Evolutionary conservation across 2,113 vertebrate species (phyloP).

Genomic region (Sapayoa aenigma): DNA sequence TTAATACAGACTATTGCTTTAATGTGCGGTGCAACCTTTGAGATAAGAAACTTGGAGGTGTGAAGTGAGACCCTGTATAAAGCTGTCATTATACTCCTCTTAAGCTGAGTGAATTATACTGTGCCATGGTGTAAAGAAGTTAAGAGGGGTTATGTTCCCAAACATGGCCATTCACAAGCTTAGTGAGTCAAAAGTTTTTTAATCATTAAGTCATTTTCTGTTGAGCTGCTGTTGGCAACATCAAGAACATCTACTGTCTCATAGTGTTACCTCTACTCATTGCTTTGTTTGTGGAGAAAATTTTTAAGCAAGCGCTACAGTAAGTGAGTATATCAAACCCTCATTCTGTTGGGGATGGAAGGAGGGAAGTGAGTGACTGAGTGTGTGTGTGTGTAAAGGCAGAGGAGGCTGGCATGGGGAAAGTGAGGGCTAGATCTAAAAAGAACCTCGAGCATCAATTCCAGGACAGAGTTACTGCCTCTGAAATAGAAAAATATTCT

Average conservation of each 20-base stretch:
- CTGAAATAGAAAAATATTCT: background rate
- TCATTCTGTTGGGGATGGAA: background rate
- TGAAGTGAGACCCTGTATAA: conserved; percentile 72
- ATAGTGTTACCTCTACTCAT: background rate
- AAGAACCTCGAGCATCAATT: background rate
- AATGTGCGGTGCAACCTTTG: conserved; percentile 64
- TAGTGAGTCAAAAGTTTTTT: conserved; percentile 20
- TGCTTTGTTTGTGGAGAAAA: background rate
- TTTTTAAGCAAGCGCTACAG: background rate
- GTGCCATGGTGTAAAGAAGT: conserved; percentile 66
- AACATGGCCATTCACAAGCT: conserved; percentile 37
- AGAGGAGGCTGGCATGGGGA: background rate
- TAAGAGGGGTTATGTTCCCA: conserved; percentile 72
- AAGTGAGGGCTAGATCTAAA: background rate
- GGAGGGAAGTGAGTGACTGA: background rate
- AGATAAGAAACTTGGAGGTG: conserved; percentile 74
- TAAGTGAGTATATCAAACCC: background rate
- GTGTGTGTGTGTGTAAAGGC: background rate
- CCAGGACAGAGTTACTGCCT: background rate
- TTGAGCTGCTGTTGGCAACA: background rate
- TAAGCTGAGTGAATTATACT: conserved; percentile 55
- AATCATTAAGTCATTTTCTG: background rate
- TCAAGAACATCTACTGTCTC: background rate
- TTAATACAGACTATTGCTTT: conserved; percentile 70
- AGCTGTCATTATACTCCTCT: conserved; percentile 66